A percentile compares a stretch with the other conserved stretches of the same genome.
Conservation (phyloP, 2,113 vertebrate species). For the Ophiodon elongatus region DNA sequence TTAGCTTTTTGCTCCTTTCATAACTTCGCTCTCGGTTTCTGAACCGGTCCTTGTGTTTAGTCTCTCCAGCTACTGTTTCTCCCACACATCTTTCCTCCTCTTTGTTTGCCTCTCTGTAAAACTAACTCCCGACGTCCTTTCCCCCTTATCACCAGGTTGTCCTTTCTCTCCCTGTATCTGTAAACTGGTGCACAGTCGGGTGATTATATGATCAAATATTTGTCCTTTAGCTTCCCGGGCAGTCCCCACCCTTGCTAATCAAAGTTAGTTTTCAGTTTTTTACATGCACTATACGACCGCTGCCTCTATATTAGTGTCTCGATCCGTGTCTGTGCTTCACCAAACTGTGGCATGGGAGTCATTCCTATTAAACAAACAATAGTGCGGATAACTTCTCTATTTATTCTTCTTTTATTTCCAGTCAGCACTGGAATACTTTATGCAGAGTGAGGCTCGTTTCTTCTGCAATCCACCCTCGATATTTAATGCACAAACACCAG, state of each 20-base stretch:
- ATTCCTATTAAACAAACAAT: background rate
- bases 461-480: background rate
- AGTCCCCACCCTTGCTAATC: background rate
- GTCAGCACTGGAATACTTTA: background rate
- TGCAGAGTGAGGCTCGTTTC: background rate
- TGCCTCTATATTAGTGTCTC: constrained; percentile 31
- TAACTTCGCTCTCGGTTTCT: background rate
- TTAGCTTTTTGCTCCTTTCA: background rate
- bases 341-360: background rate
- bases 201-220: constrained; percentile 38
- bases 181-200: background rate
- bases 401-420: constrained; percentile 10
- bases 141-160: constrained; percentile 5
- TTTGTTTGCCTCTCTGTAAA: constrained; percentile 21
- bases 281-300: background rate
- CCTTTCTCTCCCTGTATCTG: background rate
- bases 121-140: background rate
- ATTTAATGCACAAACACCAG: constrained; percentile 20
- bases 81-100: background rate
- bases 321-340: background rate
- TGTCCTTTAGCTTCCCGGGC: constrained; percentile 24
- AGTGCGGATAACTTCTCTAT: background rate
- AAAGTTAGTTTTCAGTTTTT: constrained; percentile 27
- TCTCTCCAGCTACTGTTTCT: background rate
- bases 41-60: background rate